Percentiles rank a stretch among this genome's conserved stretches.
These are phyloP conservation scores for Yasuhikotakia modesta DNA, from an alignment of 2,797 vertebrate genomes.

Conservation along the genomic window DNA sequence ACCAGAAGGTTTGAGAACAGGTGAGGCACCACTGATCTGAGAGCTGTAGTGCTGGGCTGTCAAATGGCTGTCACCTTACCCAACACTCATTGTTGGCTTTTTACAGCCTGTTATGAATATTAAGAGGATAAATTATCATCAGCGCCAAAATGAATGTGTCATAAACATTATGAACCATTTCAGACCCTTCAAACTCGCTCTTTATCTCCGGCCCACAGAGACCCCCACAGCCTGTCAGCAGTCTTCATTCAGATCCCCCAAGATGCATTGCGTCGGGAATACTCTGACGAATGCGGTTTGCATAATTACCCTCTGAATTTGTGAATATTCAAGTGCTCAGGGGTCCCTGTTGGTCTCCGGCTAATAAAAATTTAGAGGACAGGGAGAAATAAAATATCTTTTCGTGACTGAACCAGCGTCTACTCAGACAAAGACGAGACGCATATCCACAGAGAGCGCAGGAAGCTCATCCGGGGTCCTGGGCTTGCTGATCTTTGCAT, in stretches of 20 bases:
- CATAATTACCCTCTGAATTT: constrained; percentile 60
- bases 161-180: constrained; percentile 55
- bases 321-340: constrained; percentile 50
- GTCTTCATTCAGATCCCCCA: constrained; percentile 52
- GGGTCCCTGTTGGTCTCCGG: constrained; percentile 49
- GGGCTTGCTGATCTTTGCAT: constrained; percentile 44
- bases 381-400: constrained; percentile 35
- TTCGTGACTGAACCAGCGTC: constrained; percentile 16
- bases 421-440: constrained; percentile 17
- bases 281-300: constrained; percentile 58
- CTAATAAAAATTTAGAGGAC: constrained; percentile 59
- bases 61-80: constrained; percentile 31
- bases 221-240: constrained; percentile 52
- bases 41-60: constrained; percentile 1
- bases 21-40: neutral
- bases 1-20: constrained; percentile 1
- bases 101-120: constrained; percentile 46
- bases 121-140: constrained; percentile 27
- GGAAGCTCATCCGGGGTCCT: constrained; percentile 8
- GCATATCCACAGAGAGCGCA: neutral
- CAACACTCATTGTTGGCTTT: constrained; percentile 35
- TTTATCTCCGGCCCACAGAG: constrained; percentile 60
- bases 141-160: constrained; percentile 42
- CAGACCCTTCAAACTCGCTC: constrained; percentile 53
- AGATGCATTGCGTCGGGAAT: constrained; percentile 16